Conservation (phyloP, 2,797 vertebrate genomes). For the Phylloscopus collybita region DNA sequence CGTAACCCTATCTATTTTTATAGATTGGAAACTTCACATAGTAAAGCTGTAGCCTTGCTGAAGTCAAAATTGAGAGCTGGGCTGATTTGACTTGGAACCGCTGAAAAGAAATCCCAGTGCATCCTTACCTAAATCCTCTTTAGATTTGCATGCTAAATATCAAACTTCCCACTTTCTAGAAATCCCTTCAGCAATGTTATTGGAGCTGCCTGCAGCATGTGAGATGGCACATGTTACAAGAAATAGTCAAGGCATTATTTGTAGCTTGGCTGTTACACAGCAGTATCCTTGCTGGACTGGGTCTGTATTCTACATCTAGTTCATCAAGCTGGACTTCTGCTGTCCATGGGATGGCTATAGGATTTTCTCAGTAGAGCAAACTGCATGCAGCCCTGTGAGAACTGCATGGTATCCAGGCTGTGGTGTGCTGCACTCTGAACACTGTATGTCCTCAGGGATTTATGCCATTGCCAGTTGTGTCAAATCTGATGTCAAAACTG, state of each 20-base stretch:
- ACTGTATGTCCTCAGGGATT: not conserved
- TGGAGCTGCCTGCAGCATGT: not conserved
- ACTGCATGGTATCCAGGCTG: fast-evolving
- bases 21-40: not conserved
- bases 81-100: not conserved
- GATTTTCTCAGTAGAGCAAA: not conserved
- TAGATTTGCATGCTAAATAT: not conserved
- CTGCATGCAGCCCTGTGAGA: not conserved
- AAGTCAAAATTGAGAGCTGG: not conserved
- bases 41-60: not conserved
- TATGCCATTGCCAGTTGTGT: not conserved
- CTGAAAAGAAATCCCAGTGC: not conserved
- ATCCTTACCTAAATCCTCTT: not conserved
- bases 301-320: not conserved
- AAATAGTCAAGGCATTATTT: not conserved
- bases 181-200: not conserved
- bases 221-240: not conserved
- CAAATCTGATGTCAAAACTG: not conserved
- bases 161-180: not conserved
- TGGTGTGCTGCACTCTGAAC: not conserved
- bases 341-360: not conserved
- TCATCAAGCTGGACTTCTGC: not conserved
- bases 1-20: not conserved
- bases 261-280: not conserved
- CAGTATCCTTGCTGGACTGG: not conserved